phyloP scores from a whole-genome alignment of 2,113 vertebrate species.

The Ceyx margarethae region DNA sequence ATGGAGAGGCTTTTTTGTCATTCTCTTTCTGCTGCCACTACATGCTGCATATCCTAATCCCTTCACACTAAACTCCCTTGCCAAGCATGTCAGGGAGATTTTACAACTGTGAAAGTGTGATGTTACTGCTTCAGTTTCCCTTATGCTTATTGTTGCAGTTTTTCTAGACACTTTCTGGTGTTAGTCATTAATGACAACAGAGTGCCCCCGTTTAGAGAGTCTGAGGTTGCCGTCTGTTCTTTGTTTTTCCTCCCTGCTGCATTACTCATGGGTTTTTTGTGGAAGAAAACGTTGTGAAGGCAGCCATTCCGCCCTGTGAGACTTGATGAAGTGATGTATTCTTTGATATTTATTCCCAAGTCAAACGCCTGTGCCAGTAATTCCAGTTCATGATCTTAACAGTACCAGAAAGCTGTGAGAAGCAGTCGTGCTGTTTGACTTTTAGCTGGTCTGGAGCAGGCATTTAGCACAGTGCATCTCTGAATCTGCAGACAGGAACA shows the following conservation, averaged over 20 bases:
- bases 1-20: background rate
- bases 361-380: background rate
- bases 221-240: slow-evolving; percentile 26
- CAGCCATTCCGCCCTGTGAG: background rate
- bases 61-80: slow-evolving; percentile 34
- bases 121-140: slow-evolving; percentile 2
- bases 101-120: slow-evolving; percentile 44
- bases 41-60: background rate
- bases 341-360: background rate
- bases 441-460: background rate
- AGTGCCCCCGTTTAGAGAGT: background rate
- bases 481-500: background rate
- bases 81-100: slow-evolving; percentile 54
- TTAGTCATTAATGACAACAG: slow-evolving; percentile 49
- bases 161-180: slow-evolving; percentile 40
- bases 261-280: slow-evolving; percentile 27
- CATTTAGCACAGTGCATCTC: background rate
- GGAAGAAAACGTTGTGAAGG: slow-evolving; percentile 14
- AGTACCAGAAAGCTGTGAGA: background rate
- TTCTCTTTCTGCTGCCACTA: slow-evolving; percentile 4
- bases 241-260: slow-evolving; percentile 19
- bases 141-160: slow-evolving; percentile 51
- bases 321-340: background rate
- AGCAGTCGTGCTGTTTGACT: background rate
- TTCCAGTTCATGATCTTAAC: background rate